phyloP scores from a whole-genome alignment of 2,113 vertebrate genomes.

The Peucedramus taeniatus region DNA sequence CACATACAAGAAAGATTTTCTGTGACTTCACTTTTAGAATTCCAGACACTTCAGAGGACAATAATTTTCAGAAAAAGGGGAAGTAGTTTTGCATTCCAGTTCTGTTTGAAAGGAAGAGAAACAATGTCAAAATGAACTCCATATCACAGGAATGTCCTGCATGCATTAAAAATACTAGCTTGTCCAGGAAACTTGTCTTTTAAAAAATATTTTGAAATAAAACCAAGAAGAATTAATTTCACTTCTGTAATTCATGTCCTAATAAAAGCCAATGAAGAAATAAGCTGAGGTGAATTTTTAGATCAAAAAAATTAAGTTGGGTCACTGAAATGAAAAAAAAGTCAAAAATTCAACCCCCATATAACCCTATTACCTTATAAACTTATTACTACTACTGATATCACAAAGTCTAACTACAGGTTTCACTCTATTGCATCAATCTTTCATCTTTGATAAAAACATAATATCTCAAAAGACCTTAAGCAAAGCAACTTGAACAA shows the following conservation, averaged over 20 bases:
- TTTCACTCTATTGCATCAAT: background rate
- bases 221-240: background rate
- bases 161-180: background rate
- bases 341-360: background rate
- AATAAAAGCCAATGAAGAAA: background rate
- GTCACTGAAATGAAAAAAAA: background rate
- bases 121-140: background rate
- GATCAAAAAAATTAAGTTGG: background rate
- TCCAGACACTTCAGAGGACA: background rate
- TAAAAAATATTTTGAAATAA: background rate
- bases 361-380: no score
- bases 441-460: background rate
- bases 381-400: no score
- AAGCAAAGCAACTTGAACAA: background rate
- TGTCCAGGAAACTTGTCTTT: background rate
- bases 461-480: background rate
- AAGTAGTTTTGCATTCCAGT: background rate
- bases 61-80: background rate
- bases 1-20: background rate
- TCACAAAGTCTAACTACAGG: background rate
- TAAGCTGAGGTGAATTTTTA: background rate
- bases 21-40: background rate
- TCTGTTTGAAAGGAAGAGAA: slow-evolving; percentile 20
- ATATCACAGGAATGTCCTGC: background rate
- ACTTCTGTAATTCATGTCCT: background rate